Percentiles rank a stretch among this genome's conserved stretches.
phyloP scores from a whole-genome alignment of 35 echinoderm and acorn worm species.

The Heliocidaris tuberculata region DNA sequence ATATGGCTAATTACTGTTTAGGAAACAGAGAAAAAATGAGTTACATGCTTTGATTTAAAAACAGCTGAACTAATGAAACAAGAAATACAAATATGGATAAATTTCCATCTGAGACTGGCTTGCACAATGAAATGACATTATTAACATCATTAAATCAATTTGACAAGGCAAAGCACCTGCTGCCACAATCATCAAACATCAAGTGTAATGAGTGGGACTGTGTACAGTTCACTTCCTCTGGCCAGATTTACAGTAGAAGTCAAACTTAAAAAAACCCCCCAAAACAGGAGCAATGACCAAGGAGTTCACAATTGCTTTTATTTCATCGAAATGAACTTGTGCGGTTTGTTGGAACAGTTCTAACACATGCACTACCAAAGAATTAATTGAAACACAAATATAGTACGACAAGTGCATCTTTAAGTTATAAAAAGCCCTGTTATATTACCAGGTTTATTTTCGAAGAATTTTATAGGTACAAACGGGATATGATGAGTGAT shows the following conservation, averaged over 20 bases:
- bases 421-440: neutral
- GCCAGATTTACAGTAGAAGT: neutral
- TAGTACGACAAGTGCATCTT: neutral
- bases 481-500: neutral
- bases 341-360: neutral
- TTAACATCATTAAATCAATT: neutral
- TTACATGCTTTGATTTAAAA: neutral
- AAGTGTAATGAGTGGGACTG: no score
- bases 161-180: neutral
- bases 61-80: neutral
- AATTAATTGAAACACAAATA: neutral
- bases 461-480: neutral
- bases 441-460: neutral
- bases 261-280: neutral
- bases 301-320: neutral
- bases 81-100: conserved; percentile 6
- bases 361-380: neutral
- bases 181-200: no score
- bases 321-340: neutral
- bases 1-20: neutral
- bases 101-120: neutral
- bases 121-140: neutral
- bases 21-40: neutral
- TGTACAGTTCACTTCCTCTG: neutral
- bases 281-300: neutral